Percentiles rank a stretch among this genome's conserved stretches.
Conservation (phyloP, 1,140 invertebrate genomes). For the Heliconius hewitsoni region DNA sequence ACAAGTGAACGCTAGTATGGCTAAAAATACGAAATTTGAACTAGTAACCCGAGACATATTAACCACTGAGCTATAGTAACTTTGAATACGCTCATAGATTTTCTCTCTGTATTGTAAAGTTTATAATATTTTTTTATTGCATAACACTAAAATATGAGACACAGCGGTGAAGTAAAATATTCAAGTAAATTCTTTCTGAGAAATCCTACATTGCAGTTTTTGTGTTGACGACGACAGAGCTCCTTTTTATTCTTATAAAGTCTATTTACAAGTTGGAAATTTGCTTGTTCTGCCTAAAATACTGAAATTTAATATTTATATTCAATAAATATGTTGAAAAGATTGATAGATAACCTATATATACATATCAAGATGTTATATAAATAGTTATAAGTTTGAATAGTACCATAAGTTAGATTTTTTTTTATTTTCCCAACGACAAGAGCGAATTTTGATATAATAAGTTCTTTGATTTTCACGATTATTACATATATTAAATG, state of each 20-base stretch:
- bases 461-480: no score
- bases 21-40: no score
- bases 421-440: no score
- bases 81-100: not conserved
- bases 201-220: conserved; percentile 10
- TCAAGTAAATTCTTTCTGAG: not conserved
- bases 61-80: no score
- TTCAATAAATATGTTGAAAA: not conserved
- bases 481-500: no score
- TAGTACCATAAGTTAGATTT: no score
- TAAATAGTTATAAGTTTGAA: no score
- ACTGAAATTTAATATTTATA: not conserved
- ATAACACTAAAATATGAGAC: not conserved
- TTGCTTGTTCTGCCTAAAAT: not conserved
- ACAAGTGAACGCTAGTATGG: no score
- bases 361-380: not conserved
- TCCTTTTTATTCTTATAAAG: not conserved
- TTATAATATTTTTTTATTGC: conserved; percentile 3
- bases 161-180: conserved; percentile 10
- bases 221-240: conserved; percentile 9
- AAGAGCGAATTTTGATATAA: no score
- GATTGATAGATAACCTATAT: not conserved
- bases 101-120: not conserved
- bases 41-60: no score
- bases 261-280: conserved; percentile 2